A percentile compares a stretch with the other conserved stretches of the same genome.
Evolutionary conservation across 1,140 invertebrate species (phyloP).

Genomic region (Ceratina australensis): DNA sequence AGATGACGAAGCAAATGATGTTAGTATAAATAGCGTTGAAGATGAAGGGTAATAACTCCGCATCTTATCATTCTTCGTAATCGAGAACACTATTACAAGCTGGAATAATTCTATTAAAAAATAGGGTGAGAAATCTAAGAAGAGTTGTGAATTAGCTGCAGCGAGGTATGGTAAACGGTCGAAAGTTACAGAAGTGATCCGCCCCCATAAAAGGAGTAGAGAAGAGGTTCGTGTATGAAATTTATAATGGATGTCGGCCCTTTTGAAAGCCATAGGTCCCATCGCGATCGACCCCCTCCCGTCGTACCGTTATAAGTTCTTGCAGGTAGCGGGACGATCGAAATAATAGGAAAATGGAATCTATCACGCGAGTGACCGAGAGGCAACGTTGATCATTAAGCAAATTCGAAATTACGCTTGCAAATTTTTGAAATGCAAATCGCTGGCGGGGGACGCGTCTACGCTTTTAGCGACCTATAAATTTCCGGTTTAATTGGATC

Average conservation of each 20-base stretch:
- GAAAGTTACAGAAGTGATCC: slow-evolving; percentile 41
- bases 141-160: slow-evolving; percentile 25
- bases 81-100: background rate
- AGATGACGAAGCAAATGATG: too few relatives aligned
- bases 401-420: slow-evolving; percentile 74
- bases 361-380: slow-evolving; percentile 62
- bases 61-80: background rate
- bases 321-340: background rate
- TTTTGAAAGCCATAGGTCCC: slow-evolving; percentile 51
- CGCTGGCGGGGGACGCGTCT: slow-evolving; percentile 26
- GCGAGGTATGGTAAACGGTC: slow-evolving; percentile 56
- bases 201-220: slow-evolving; percentile 45
- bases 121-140: slow-evolving; percentile 36
- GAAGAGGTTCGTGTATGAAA: slow-evolving; percentile 64
- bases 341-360: slow-evolving; percentile 69
- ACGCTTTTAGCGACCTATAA: slow-evolving; percentile 74
- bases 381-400: slow-evolving; percentile 62
- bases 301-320: background rate
- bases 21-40: too few relatives aligned
- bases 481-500: slow-evolving; percentile 77
- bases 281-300: slow-evolving; percentile 32
- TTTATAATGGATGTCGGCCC: slow-evolving; percentile 69
- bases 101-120: slow-evolving; percentile 46
- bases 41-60: too few relatives aligned
- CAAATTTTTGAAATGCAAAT: slow-evolving; percentile 73